Evolutionary conservation across 2,888 invertebrate species (phyloP).

Genomic region (Nephrocerus scutellatus): DNA sequence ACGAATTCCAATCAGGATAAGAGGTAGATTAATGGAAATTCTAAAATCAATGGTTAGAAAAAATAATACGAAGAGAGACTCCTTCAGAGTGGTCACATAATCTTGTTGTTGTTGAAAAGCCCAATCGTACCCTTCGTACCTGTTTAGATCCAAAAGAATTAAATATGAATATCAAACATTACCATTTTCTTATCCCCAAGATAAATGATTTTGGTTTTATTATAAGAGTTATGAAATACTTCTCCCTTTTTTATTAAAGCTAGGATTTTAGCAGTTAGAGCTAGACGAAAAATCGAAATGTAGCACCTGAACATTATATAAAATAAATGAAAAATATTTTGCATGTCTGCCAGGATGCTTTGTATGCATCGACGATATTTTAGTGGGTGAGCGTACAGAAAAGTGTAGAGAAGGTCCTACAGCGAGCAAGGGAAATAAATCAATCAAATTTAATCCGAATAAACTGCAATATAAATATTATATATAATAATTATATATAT

Average conservation of each 20-base stretch:
- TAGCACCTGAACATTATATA: too few species aligned
- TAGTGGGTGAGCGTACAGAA: too few species aligned
- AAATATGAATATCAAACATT: slow-evolving; percentile 11
- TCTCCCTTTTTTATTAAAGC: slow-evolving; percentile 9
- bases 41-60: slow-evolving; percentile 18
- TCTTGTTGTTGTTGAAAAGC: slow-evolving; percentile 15
- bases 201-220: slow-evolving; percentile 7
- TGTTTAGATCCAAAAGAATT: slow-evolving; percentile 8
- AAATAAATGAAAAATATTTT: too few species aligned
- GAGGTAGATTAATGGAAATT: slow-evolving; percentile 16
- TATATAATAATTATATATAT: too few species aligned
- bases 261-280: slow-evolving; percentile 5
- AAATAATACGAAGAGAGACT: slow-evolving; percentile 17
- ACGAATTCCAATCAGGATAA: slow-evolving; percentile 23
- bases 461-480: too few species aligned
- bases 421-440: too few species aligned
- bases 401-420: too few species aligned
- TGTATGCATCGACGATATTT: too few species aligned
- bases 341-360: too few species aligned
- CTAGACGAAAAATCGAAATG: slow-evolving; percentile 3
- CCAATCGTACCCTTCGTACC: too few species aligned
- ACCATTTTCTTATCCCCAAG: slow-evolving; percentile 7
- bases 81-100: slow-evolving; percentile 14
- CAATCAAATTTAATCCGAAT: too few species aligned
- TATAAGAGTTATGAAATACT: slow-evolving; percentile 9